Conservation (phyloP, 2,888 invertebrate species). For the Catonia carolina region DNA sequence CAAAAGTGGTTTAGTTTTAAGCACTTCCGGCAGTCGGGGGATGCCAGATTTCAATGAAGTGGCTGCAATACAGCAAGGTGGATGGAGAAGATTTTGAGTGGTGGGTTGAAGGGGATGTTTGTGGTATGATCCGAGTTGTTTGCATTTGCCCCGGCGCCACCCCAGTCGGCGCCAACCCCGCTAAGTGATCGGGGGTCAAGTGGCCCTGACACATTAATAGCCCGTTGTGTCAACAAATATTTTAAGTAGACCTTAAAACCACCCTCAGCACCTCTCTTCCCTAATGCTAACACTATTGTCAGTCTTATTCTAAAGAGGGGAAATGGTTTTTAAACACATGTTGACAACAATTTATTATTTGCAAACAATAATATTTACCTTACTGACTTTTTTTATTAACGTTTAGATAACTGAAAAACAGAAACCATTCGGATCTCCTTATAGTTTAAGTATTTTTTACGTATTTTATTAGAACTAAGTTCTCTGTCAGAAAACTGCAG, state of each 20-base stretch:
- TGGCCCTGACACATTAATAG: conserved; percentile 12
- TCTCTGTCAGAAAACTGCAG: too few relatives aligned
- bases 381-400: too few relatives aligned
- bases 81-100: background rate
- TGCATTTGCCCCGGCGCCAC: conserved; percentile 1
- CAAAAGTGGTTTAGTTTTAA: background rate
- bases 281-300: too few relatives aligned
- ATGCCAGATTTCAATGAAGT: conserved; percentile 12
- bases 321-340: too few relatives aligned
- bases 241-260: conserved; percentile 12
- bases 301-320: too few relatives aligned
- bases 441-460: too few relatives aligned
- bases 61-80: background rate
- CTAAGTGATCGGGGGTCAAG: conserved; percentile 11
- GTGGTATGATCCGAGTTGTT: too few relatives aligned
- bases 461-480: too few relatives aligned
- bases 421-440: too few relatives aligned
- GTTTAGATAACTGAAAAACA: too few relatives aligned
- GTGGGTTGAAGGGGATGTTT: background rate
- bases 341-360: too few relatives aligned
- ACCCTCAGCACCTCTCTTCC: background rate
- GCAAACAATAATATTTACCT: too few relatives aligned
- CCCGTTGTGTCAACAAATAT: conserved; percentile 12
- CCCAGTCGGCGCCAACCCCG: background rate
- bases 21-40: conserved; percentile 1